Evolutionary conservation across 2,888 invertebrate species (phyloP).

Genomic region (Gibbula magus): DNA sequence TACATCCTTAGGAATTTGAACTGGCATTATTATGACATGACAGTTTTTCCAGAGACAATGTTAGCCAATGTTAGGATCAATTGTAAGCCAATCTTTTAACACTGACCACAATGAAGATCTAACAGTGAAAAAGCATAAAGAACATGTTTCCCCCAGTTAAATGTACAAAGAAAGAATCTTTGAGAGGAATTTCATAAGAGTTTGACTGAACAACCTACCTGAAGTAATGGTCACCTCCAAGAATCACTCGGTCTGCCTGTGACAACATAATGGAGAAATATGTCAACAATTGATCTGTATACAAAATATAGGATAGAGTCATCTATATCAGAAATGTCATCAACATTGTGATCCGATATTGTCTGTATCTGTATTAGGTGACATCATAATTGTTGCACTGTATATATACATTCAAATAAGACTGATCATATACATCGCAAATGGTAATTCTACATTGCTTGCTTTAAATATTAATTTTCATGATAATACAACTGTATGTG

Average conservation of each 20-base stretch:
- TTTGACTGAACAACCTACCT: constrained; percentile 51
- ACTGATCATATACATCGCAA: no score
- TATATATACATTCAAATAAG: no score
- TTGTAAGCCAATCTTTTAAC: background rate
- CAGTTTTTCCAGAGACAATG: background rate
- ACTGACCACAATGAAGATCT: background rate
- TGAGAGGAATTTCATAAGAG: no score
- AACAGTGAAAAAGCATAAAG: background rate
- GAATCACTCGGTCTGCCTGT: constrained; percentile 72
- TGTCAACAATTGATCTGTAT: background rate
- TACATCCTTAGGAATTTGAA: no score
- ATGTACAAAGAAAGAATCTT: no score
- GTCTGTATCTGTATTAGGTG: no score
- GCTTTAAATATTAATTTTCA: no score
- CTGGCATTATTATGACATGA: background rate
- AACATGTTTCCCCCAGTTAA: background rate
- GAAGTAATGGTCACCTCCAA: constrained; percentile 75
- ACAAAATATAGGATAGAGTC: background rate
- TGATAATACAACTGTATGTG: no score
- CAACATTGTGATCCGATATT: no score
- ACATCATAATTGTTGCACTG: no score
- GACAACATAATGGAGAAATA: constrained; percentile 7
- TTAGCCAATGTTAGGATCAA: background rate
- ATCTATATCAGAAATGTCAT: no score
- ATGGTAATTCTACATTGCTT: no score